Base-by-base conservation (phyloP, 2,113 vertebrate species). In the Sakesphorus luctuosus region DNA sequence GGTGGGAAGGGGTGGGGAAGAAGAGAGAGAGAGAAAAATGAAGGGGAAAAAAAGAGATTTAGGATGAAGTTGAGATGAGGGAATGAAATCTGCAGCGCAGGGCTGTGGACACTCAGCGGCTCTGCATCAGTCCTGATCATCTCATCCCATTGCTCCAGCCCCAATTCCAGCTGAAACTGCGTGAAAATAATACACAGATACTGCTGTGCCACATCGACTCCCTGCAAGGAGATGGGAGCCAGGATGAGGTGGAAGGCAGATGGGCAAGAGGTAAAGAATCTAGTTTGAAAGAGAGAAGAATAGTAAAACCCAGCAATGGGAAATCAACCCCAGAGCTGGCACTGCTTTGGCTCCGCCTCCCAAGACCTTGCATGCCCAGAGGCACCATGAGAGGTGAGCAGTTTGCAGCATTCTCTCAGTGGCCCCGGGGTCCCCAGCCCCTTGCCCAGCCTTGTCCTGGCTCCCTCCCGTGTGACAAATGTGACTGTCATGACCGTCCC, bases 81-180 rank as follows among this genome's bases (percentile, higher is more conserved):
- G 10, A 3, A 36, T 50, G 73, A 69, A 79, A 28, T 6, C 12
- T 28, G 73, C n/a, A 43, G 1, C 7, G 26, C 0, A 0, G 43
- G 58, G 40, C 18, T 11, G 14, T 25, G 50, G 52, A 47, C 33
- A 19, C 2, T 0, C 55, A 46, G 23, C 1, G 0, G 17, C 12
- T 63, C 73, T 81, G 23, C 35, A 7, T 47, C 49, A 61, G 14
- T 15, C n/a, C 31, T 35, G 77, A 12, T 9, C 26, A 25, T 15
- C 25, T 80, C 8, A 1, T 59, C 18, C 47, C 47, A 23, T 4
- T 43, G 55, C 12, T 83, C 16, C 52, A 65, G 67, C 20, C 31
- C 38, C 2, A 0, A 23, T 35, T 88, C n/a, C 4, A 3, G 18
- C 9, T 68, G 55, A 74, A 68, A 63, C 7, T 18, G 23, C 19